Evolutionary conservation across 2,888 invertebrate species (phyloP).

Genomic region (Phyllotreta striolata): DNA sequence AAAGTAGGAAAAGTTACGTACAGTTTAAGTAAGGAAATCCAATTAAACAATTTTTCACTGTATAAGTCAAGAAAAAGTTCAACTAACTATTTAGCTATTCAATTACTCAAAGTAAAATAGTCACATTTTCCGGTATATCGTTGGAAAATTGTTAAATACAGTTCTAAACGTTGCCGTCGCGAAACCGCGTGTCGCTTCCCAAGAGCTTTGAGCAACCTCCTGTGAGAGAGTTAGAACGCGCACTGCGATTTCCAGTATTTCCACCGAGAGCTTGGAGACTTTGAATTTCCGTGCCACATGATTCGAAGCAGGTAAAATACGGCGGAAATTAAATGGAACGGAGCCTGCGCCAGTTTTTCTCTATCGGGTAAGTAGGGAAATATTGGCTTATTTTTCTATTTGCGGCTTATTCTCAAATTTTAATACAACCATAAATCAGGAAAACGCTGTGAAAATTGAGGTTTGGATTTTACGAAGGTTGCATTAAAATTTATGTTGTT

Average conservation of each 20-base stretch:
- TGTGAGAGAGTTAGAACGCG: constrained; percentile 43
- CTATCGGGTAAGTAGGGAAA: neutral
- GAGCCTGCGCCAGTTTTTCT: constrained; percentile 28
- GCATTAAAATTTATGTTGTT: too few species aligned
- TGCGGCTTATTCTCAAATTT: too few species aligned
- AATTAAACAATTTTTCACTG: too few species aligned
- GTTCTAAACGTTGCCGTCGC: constrained; percentile 18
- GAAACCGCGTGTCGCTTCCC: constrained; percentile 27
- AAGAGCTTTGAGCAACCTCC: constrained; percentile 32
- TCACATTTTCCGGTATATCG: constrained; percentile 22
- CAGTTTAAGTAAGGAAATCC: too few species aligned
- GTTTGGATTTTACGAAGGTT: too few species aligned
- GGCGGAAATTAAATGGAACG: constrained; percentile 38
- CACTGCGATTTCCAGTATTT: constrained; percentile 48
- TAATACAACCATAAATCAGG: too few species aligned
- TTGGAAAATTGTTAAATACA: constrained; percentile 23
- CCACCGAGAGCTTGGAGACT: constrained; percentile 34
- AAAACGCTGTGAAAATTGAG: too few species aligned
- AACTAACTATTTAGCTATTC: too few species aligned
- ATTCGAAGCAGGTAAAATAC: constrained; percentile 52
- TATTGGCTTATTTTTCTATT: too few species aligned
- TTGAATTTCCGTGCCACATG: constrained; percentile 48
- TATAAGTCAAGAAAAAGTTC: too few species aligned
- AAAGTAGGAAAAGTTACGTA: too few species aligned
- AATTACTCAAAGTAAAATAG: constrained; percentile 10